A percentile compares a stretch with the other conserved stretches of the same genome.
These are phyloP conservation scores for Coptotermes formosanus DNA, from an alignment of 1,140 invertebrate genomes.

Conservation along the genomic window DNA sequence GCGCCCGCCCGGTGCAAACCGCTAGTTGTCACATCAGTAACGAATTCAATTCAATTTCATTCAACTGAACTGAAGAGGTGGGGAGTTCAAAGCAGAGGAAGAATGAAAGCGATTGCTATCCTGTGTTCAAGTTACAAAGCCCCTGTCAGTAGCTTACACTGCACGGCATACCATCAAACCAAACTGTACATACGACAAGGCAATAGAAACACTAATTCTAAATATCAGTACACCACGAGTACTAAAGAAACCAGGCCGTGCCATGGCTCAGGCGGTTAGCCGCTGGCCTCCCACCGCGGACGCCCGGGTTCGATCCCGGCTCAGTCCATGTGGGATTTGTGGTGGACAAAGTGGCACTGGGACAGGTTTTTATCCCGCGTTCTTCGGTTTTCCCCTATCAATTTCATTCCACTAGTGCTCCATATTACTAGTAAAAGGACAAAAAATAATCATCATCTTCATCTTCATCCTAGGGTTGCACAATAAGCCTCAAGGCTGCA, in stretches of 20 bases:
- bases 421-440: no score
- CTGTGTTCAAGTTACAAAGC: background rate
- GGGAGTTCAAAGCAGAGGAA: background rate
- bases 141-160: background rate
- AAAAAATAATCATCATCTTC: no score
- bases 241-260: background rate
- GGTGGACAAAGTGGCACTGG: no score
- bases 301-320: no score
- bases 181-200: background rate
- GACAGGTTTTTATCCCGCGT: no score
- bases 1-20: background rate
- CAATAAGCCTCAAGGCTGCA: no score
- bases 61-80: background rate
- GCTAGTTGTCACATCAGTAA: background rate
- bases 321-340: no score
- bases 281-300: no score
- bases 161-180: background rate
- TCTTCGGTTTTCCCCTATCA: no score
- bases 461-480: no score
- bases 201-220: background rate
- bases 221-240: background rate
- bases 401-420: no score
- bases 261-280: no score
- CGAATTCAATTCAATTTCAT: conserved; percentile 1
- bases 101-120: background rate